These are phyloP conservation scores for Spheniscus mendiculus DNA, from an alignment of 2,113 vertebrate species.

Conservation along the genomic window DNA sequence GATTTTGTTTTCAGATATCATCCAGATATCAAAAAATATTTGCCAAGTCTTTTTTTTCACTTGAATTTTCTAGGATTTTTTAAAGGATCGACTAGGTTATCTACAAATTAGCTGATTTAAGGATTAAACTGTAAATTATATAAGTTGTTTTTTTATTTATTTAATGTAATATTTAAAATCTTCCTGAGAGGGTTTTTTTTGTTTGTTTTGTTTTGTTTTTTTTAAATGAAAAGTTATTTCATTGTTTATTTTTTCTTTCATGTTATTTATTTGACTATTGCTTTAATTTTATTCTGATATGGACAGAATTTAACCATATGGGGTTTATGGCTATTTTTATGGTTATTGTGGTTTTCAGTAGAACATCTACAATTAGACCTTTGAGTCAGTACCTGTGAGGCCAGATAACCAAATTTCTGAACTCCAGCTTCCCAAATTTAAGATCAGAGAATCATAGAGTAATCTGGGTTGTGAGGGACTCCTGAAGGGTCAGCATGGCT, in stretches of 20 bases:
- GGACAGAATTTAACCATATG: background rate
- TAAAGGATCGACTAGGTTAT: background rate
- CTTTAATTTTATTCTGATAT: background rate
- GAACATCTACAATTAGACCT: background rate
- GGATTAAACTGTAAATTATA: background rate
- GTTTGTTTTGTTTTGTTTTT: accelerated
- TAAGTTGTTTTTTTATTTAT: background rate
- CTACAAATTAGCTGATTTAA: background rate
- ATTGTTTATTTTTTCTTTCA: background rate
- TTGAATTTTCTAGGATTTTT: background rate
- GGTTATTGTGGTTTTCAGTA: background rate
- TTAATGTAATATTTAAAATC: background rate
- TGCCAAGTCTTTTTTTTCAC: background rate
- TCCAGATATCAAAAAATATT: background rate
- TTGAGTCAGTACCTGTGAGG: background rate
- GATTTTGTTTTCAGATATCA: background rate
- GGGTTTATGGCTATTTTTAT: background rate
- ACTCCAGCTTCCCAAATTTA: background rate
- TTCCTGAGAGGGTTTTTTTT: background rate
- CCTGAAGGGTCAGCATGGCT: background rate
- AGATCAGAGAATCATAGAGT: too few species aligned
- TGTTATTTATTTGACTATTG: background rate
- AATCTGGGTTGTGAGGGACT: background rate
- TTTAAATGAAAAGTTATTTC: background rate
- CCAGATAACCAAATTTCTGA: background rate